Evolutionary conservation across 2,888 invertebrate species (phyloP).

Genomic region (Drosophila seclusa): DNA sequence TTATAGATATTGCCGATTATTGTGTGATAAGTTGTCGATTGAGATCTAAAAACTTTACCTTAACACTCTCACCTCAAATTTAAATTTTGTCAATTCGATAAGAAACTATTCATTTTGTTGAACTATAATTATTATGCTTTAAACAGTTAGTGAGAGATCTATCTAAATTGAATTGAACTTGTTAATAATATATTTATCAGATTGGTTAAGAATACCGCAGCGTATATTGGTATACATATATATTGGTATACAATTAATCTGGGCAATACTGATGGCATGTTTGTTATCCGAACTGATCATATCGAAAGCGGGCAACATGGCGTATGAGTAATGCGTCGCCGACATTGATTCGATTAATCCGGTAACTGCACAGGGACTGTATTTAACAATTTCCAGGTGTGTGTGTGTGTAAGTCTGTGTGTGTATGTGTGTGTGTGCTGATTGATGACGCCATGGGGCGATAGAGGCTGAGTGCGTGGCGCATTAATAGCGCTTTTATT

Average conservation of each 20-base stretch:
- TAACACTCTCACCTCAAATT: neutral
- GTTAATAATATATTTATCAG: neutral
- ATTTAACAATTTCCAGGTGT: neutral
- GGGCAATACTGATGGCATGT: neutral
- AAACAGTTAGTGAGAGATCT: neutral
- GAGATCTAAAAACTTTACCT: neutral
- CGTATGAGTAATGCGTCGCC: slow-evolving; percentile 45
- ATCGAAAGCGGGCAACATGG: slow-evolving; percentile 2
- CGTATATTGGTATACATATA: neutral
- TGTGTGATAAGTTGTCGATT: neutral
- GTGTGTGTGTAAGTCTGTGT: slow-evolving; percentile 4
- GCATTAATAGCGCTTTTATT: slow-evolving; percentile 70
- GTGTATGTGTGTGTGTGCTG: slow-evolving; percentile 7
- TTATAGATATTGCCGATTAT: neutral
- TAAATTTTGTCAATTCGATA: neutral
- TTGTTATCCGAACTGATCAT: neutral
- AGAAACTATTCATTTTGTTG: neutral
- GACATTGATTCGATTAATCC: slow-evolving; percentile 27
- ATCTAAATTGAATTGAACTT: neutral
- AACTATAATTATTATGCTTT: neutral
- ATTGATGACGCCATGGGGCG: slow-evolving; percentile 37
- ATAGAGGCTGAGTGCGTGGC: slow-evolving; percentile 2
- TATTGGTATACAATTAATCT: neutral
- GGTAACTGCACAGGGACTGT: slow-evolving; percentile 9
- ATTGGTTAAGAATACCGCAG: neutral